Conservation (phyloP, 2,888 invertebrate species). For the Amphipoea lucens region DNA sequence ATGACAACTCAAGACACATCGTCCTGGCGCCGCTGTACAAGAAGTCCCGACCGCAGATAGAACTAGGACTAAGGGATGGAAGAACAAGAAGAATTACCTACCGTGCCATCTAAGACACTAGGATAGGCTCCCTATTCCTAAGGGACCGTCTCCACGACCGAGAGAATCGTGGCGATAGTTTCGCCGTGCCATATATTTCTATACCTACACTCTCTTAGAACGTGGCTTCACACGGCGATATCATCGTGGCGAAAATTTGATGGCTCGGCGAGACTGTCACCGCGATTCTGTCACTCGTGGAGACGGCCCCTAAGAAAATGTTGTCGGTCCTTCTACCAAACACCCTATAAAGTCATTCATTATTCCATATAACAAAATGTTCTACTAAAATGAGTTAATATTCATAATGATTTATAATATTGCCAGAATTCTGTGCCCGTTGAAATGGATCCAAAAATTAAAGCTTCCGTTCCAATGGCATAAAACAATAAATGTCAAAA, state of each 20-base stretch:
- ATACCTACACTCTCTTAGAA: too few relatives aligned
- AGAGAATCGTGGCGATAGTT: too few relatives aligned
- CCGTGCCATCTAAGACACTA: not conserved
- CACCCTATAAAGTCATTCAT: not conserved
- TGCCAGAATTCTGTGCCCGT: conserved; percentile 7
- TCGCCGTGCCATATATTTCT: too few relatives aligned
- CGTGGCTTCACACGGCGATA: too few relatives aligned
- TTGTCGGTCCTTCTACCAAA: not conserved
- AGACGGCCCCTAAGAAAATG: not conserved
- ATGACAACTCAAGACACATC: too few relatives aligned
- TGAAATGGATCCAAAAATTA: conserved; percentile 41
- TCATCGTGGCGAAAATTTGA: too few relatives aligned
- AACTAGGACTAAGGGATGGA: too few relatives aligned
- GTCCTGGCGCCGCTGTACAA: not conserved
- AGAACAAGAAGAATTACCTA: not conserved
- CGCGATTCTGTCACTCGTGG: too few relatives aligned
- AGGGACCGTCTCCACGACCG: too few relatives aligned
- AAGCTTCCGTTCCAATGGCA: conserved; percentile 33
- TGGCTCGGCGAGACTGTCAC: too few relatives aligned
- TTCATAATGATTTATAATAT: conserved; percentile 43
- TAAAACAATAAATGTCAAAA: conserved; percentile 50
- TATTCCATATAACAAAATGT: conserved; percentile 2
- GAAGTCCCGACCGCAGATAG: not conserved
- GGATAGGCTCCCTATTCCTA: not conserved
- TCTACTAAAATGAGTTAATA: conserved; percentile 28